Base-by-base conservation (phyloP, 37 sponge, comb jelly and placozoan genomes). In the Ephydatia muelleri region DNA sequence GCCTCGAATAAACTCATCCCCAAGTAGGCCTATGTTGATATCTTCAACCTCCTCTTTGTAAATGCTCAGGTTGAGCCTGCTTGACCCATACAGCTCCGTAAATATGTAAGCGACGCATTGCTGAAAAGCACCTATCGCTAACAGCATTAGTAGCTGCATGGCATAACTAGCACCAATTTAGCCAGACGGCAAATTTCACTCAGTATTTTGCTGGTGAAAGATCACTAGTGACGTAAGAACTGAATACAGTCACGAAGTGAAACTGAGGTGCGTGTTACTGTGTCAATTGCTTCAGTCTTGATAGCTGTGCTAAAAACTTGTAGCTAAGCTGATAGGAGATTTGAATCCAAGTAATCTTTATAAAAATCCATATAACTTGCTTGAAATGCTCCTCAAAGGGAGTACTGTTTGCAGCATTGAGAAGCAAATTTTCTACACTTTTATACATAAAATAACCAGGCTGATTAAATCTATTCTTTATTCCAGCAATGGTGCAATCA, bases 281-380 rank as follows among this genome's bases (percentile, higher is more conserved):
- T 69, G 28, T 9, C 70, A 5, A 31, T 69, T 27, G 9, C 30
- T 69, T 27, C 28, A 27, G 65, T 5, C 27, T 13, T 78, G 27
- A 30, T 48, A n/a, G 23, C 21, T 70, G 85, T 78, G 35, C 85
- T 36, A 85, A 85, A 37, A 31, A 64, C 68, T 49, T 85, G 71
- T 33, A 85, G 72, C 79, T 85, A 71, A 70, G 85, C 64, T 78
- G 78, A 38, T 5, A 85, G 85, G 38, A 68, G 79, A 38, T 78
- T 40, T 85, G 57, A 70, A 71, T 85, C 79, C 76, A 85, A 43
- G 47, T 43, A 4, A 43, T 43, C 47, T 43, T 43, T 43, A 11
- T 43, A 43, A 11, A 43, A 8, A 43, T 8, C 47, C 47, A 8
- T 43, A 11, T 43, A 43, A 43, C 47, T 43, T 43, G 47, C 47